Evolutionary conservation across 2,888 invertebrate genomes (phyloP), one percentile per base, ranked within the genome.

Genomic region (Sphecodes monilicornis): DNA sequence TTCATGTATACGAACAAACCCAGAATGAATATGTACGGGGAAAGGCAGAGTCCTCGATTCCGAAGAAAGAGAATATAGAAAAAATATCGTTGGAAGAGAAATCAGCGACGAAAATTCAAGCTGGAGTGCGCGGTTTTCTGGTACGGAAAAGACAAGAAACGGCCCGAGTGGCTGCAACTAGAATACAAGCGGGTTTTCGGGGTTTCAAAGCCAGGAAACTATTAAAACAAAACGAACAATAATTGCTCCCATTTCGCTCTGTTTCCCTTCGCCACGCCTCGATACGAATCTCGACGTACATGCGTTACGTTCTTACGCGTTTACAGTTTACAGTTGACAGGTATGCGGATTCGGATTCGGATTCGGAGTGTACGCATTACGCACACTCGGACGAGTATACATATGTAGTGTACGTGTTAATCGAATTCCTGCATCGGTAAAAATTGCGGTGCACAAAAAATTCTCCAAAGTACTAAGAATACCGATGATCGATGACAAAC

Each of bases 91-190:
- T 93, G 39, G 93, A 93, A 80, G 94, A 93, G 57, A 92, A 91
- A 76, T 93, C 94, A 10, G 97, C 97, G 54, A 96, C 96, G 4
- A 96, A 96, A 90, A 97, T 97, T 88, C 97, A 97, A 94, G 96
- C 97, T 8, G 96, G 97, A 72, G 96, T 97, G 70, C 95, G 97
- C 84, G 97, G 97, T 3, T 97, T 96, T 92, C 95, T 97, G 91
- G 96, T 96, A 57, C 95, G 97, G 71, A 95, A 95, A 90, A 93
- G 95, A 76, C 95, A 95, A 80, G 95, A 95, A 88, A 89, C 88
- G 10, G 94, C 93, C 8, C 91, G 92, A 39, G 92, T 91, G 6
- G 95, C 95, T 0, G 95, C 95, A 0, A 93, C 93, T 66, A 93
- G 92, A 78, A 95, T 95, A 60, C 94, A 95, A 84, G 94, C 94